Base-by-base conservation (phyloP, 1,140 invertebrate genomes). In the Chironomus striatipennis region DNA sequence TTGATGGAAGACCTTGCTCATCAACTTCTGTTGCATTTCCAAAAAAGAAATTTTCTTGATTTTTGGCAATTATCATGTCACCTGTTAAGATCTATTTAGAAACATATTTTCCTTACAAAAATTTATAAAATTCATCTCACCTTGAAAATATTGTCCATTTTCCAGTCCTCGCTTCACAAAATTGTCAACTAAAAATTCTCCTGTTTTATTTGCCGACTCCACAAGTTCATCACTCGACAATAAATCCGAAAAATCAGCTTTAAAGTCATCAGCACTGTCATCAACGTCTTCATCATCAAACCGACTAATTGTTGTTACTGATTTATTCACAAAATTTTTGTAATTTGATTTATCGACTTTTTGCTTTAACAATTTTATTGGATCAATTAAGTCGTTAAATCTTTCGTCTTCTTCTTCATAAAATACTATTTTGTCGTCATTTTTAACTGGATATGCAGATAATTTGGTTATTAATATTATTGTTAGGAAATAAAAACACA, bases 101-200 rank as follows among this genome's bases (percentile, higher is more conserved):
- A n/a, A n/a, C n/a, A n/a, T n/a, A n/a, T n/a, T 4, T 47, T 47
- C 24, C 5, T 1, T 47, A 10, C 43, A 57, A 57, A 57, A 12
- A n/a, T 0, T 47, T 47, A 9, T 42, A 15, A 73, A 72, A 9
- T 47, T 42, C 1, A 73, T 73, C 18, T 75, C 73, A 15, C 75
- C 75, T 67, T 75, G 70, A 21, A 73, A 75, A 34, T 42, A 24
- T 15, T 57, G 5, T 10, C 47, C 47, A 57, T 57, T n/a, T 15
- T 57, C 47, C 9, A n/a, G 12, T 5, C 12, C n/a, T 1, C 15
- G 12, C 12, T 57, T 57, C n/a, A 5, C n/a, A n/a, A 10, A 10
- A 57, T n/a, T 4, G 5, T 57, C n/a, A 34, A 34, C 24, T 5
- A 34, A 34, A 5, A 34, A 34, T 57, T 15, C 47, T 15, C 15